Conservation (phyloP, 2,888 invertebrate genomes). For the Ennomos quercinarius region DNA sequence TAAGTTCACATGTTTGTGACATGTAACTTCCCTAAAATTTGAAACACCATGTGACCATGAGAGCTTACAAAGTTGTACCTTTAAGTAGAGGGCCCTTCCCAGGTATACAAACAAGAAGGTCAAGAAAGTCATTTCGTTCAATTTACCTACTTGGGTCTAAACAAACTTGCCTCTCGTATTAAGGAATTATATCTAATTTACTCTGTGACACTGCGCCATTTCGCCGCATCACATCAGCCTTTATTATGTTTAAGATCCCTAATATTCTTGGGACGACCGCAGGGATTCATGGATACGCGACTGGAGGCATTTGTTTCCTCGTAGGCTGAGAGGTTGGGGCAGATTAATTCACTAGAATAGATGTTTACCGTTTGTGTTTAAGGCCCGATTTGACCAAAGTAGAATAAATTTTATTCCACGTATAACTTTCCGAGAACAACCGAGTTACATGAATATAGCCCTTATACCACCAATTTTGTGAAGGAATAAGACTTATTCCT, state of each 20-base stretch:
- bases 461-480: no score
- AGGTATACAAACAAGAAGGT: slow-evolving; percentile 24
- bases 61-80: slow-evolving; percentile 10
- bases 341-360: slow-evolving; percentile 12
- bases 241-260: slow-evolving; percentile 47
- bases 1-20: slow-evolving; percentile 12
- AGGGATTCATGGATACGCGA: slow-evolving; percentile 49
- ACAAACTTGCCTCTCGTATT: slow-evolving; percentile 30
- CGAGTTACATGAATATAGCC: no score
- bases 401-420: no score
- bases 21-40: background rate
- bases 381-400: no score
- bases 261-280: slow-evolving; percentile 49
- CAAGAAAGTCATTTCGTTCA: slow-evolving; percentile 23
- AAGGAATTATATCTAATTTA: slow-evolving; percentile 40
- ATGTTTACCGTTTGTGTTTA: background rate
- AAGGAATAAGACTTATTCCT: no score
- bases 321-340: slow-evolving; percentile 14
- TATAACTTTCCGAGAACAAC: no score
- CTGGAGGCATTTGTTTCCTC: slow-evolving; percentile 49
- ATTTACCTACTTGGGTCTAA: slow-evolving; percentile 30
- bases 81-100: slow-evolving; percentile 10
- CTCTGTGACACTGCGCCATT: slow-evolving; percentile 32
- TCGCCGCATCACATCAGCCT: slow-evolving; percentile 40
- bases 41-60: slow-evolving; percentile 8